Evolutionary conservation across 2,113 vertebrate genomes (phyloP).

Genomic region (Puntigrus tetrazona): DNA sequence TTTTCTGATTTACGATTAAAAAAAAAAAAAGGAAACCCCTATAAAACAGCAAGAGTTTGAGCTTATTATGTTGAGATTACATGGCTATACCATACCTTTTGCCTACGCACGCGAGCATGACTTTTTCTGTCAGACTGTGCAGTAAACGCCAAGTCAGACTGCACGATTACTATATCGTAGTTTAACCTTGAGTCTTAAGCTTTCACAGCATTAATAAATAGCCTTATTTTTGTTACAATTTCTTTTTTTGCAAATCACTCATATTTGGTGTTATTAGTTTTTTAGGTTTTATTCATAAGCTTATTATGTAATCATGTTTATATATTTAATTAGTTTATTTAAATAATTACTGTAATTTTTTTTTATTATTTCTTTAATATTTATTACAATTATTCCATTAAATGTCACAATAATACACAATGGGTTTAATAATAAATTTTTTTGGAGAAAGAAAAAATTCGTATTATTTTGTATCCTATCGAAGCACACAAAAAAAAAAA

Average conservation of each 20-base stretch:
- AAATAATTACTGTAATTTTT: not conserved
- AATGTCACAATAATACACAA: not conserved
- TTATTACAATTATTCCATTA: too few species aligned
- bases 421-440: not conserved
- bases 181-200: not conserved
- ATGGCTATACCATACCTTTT: slow-evolving; percentile 57
- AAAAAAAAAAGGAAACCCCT: slow-evolving; percentile 39
- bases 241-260: too few species aligned
- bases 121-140: not conserved
- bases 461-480: not conserved
- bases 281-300: not conserved
- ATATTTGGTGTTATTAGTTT: too few species aligned
- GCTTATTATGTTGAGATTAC: slow-evolving; percentile 55
- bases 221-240: not conserved
- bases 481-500: not conserved
- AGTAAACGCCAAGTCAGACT: not conserved
- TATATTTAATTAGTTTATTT: not conserved
- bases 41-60: slow-evolving; percentile 54
- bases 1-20: slow-evolving; percentile 58
- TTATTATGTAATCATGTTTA: not conserved
- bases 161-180: not conserved
- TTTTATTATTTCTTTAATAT: too few species aligned
- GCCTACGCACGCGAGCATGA: not conserved
- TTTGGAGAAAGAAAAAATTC: not conserved
- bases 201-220: not conserved